Percentiles rank a stretch among this genome's conserved stretches.
Evolutionary conservation across 2,797 vertebrate species (phyloP).

Genomic region (Hydrocynus forskahlii): DNA sequence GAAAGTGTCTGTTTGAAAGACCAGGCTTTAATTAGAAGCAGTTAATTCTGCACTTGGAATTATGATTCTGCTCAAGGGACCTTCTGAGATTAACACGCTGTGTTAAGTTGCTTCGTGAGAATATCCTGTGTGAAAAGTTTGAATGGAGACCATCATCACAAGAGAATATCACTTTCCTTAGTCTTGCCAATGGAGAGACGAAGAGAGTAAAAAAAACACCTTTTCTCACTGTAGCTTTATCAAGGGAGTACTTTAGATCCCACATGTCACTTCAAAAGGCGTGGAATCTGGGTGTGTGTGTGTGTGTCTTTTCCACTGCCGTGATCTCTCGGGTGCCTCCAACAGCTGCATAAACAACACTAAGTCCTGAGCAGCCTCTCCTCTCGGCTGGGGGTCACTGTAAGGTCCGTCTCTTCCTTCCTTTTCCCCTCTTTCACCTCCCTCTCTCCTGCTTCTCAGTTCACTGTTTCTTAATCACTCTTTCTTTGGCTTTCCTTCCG

Average conservation of each 20-base stretch:
- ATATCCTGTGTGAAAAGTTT: conserved; percentile 4
- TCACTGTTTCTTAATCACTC: conserved; percentile 34
- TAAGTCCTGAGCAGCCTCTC: conserved; percentile 57
- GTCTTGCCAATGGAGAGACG: not conserved
- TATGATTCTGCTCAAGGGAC: not conserved
- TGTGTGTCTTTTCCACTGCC: conserved; percentile 49
- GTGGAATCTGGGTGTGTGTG: conserved; percentile 56
- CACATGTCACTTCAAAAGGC: conserved; percentile 58
- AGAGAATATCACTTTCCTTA: conserved; percentile 21
- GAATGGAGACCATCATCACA: not conserved
- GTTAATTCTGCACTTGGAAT: not conserved
- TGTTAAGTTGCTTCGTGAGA: not conserved
- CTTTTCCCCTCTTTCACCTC: conserved; percentile 45
- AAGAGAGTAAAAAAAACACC: not conserved
- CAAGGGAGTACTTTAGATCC: conserved; percentile 43
- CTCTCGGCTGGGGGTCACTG: conserved; percentile 57
- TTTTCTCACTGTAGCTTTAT: conserved; percentile 34
- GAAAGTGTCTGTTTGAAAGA: conserved; percentile 24
- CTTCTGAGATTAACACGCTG: not conserved
- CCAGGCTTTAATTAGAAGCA: conserved; percentile 9
- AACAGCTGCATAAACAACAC: conserved; percentile 62
- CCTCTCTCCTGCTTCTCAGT: conserved; percentile 14
- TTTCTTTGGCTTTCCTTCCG: conserved; percentile 25
- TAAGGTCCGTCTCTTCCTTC: conserved; percentile 56
- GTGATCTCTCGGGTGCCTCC: conserved; percentile 56